Conservation (phyloP, 2,797 vertebrate species). For the Sphaeramia orbicularis region DNA sequence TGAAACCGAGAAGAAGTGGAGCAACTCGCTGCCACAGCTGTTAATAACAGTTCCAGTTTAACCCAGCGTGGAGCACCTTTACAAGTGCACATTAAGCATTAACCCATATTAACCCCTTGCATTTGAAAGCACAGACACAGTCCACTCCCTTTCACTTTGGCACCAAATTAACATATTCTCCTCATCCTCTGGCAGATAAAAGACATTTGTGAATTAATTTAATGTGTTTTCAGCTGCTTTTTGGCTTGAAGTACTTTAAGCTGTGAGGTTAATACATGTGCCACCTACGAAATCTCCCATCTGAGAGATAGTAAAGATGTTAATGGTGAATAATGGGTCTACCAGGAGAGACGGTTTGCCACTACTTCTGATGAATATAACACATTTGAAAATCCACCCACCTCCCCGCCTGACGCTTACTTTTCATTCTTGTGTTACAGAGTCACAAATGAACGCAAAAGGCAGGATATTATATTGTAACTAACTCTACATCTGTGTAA, state of each 20-base stretch:
- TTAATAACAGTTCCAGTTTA: slow-evolving; percentile 67
- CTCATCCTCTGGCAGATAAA: slow-evolving; percentile 52
- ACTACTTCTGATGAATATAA: slow-evolving; percentile 40
- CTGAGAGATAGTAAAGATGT: slow-evolving; percentile 48
- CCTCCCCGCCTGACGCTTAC: slow-evolving; percentile 25
- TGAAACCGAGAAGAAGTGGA: slow-evolving; percentile 4
- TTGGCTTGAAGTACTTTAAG: slow-evolving; percentile 51
- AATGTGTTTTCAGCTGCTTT: slow-evolving; percentile 61
- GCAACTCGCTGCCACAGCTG: slow-evolving; percentile 10
- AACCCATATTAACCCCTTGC: slow-evolving; percentile 71
- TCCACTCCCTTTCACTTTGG: slow-evolving; percentile 54
- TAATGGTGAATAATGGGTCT: slow-evolving; percentile 52
- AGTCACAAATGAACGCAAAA: slow-evolving; percentile 8
- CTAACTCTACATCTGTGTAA: neutral
- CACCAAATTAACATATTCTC: slow-evolving; percentile 61
- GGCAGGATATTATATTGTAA: slow-evolving; percentile 12
- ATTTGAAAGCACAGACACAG: slow-evolving; percentile 57
- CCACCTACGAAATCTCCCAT: slow-evolving; percentile 67
- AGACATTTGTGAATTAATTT: slow-evolving; percentile 58
- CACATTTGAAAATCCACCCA: slow-evolving; percentile 48
- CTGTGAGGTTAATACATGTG: slow-evolving; percentile 55
- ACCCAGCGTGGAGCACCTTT: slow-evolving; percentile 59
- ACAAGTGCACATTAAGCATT: slow-evolving; percentile 70
- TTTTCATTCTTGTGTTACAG: slow-evolving; percentile 13
- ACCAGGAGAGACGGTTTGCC: slow-evolving; percentile 16